Evolutionary conservation across 2,113 vertebrate genomes (phyloP), one percentile per base, ranked within the genome.

Genomic region (Thinocorus orbignyianus): DNA sequence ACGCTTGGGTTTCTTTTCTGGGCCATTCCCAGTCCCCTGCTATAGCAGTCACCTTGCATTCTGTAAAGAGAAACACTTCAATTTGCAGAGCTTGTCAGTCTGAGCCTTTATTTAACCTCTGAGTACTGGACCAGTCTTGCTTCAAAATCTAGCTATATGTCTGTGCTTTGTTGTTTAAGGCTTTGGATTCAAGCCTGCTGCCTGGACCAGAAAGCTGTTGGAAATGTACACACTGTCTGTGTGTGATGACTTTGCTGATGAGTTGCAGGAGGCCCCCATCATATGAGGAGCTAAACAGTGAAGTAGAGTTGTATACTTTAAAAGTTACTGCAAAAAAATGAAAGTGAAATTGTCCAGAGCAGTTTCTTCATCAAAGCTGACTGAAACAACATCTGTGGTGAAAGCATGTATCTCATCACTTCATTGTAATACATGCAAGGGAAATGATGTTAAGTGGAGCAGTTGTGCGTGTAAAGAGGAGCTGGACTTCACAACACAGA

Each of bases 291-390:
- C 55, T 92, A 88, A 92, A 81, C 46, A 83, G 90, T 39, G 31
- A 92, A 90, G 37, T 46, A 77, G 42, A 51, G 25, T 73, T 81
- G 42, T 88, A 7, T 62, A 54, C 62, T 86, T 81, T 41, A 62
- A n/a, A 76, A 90, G 37, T 81, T 81, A 57, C 58, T 80, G 8
- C 0, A 26, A 31, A 70, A 81, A 65, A 64, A 80, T 9, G 16
- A 44, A 86, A 87, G 37, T 70, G 68, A 95, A 90, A 86, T 70
- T 80, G 14, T 81, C 76, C 91, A 86, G 94, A 81, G 51, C 37
- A 69, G 51, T 90, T 82, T 87, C 33, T 95, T 90, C 68, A 62
- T 77, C 64, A 84, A 68, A 90, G 82, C 25, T 73, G 64, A 42
- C 76, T 73, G 25, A 13, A 90, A 46, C 74, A 83, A 58, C 64